phyloP scores from a whole-genome alignment of 2,888 invertebrate species.

The Herminia tarsipennalis region DNA sequence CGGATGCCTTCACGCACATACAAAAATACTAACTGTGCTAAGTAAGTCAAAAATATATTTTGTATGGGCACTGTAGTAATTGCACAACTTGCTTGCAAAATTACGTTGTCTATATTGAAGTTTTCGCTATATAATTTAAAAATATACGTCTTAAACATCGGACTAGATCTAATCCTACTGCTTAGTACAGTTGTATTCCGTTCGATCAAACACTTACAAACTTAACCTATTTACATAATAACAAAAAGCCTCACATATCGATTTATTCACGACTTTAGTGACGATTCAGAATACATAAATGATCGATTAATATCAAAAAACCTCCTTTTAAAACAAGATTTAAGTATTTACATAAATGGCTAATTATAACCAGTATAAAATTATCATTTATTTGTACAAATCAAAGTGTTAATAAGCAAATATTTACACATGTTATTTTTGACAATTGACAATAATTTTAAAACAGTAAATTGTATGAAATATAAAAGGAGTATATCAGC shows the following conservation, averaged over 20 bases:
- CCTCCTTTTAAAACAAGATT: neutral
- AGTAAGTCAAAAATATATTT: conserved; percentile 16
- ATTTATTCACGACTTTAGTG: neutral
- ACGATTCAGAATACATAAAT: neutral
- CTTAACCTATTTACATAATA: conserved; percentile 19
- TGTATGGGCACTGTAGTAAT: conserved; percentile 9
- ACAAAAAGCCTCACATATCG: conserved; percentile 24
- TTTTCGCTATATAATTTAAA: conserved; percentile 13
- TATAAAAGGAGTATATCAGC: no score
- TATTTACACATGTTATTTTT: no score
- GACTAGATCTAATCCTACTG: conserved; percentile 24
- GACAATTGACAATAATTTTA: no score
- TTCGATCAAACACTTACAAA: conserved; percentile 13
- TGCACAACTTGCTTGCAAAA: conserved; percentile 16
- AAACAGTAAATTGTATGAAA: no score
- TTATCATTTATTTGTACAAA: no score
- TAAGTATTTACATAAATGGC: no score
- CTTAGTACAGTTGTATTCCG: conserved; percentile 6
- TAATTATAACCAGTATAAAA: no score
- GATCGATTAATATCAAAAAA: neutral
- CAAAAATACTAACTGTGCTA: conserved; percentile 18
- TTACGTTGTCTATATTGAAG: neutral
- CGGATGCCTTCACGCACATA: conserved; percentile 21
- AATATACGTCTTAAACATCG: conserved; percentile 10
- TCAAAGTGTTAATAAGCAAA: no score